Conservation (phyloP, 92 coral and sea anemone species). For the Heteractis magnifica region DNA sequence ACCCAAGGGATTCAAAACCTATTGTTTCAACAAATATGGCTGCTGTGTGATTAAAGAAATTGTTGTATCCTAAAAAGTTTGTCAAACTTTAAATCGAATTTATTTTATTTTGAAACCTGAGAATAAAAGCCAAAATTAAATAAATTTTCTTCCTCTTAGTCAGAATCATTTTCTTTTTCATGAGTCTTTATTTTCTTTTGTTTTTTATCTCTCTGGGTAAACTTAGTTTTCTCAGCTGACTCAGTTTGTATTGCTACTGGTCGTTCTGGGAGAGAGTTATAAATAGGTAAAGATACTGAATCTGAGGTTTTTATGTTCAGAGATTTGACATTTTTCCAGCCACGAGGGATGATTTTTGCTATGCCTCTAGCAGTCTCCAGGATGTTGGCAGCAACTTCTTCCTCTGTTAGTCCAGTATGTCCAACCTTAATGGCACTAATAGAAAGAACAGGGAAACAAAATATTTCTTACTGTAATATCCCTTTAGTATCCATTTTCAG, state of each 20-base stretch:
- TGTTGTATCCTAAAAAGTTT: neutral
- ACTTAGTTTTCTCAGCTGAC: conserved; percentile 34
- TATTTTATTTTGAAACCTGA: neutral
- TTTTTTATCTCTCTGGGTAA: conserved; percentile 17
- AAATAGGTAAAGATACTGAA: conserved; percentile 89
- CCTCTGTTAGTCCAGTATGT: conserved; percentile 82
- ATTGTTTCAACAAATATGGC: too few species aligned
- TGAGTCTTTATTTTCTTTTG: conserved; percentile 30
- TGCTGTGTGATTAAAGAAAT: too few species aligned
- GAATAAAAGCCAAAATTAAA: neutral
- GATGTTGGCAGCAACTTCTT: conserved; percentile 73
- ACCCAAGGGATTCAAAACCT: too few species aligned
- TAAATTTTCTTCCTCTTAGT: neutral
- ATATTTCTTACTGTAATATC: too few species aligned
- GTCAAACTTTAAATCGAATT: neutral
- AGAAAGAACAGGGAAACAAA: neutral
- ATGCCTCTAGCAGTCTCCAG: conserved; percentile 64
- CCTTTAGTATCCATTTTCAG: neutral
- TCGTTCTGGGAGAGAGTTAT: conserved; percentile 81
- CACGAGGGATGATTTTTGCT: conserved; percentile 81
- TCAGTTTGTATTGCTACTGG: conserved; percentile 51
- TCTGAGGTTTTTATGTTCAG: conserved; percentile 83
- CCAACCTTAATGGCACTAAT: conserved; percentile 84
- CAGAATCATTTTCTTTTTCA: conserved; percentile 8
- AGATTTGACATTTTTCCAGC: conserved; percentile 93